Conservation (phyloP, 2,113 vertebrate species). For the Nettapus auritus region DNA sequence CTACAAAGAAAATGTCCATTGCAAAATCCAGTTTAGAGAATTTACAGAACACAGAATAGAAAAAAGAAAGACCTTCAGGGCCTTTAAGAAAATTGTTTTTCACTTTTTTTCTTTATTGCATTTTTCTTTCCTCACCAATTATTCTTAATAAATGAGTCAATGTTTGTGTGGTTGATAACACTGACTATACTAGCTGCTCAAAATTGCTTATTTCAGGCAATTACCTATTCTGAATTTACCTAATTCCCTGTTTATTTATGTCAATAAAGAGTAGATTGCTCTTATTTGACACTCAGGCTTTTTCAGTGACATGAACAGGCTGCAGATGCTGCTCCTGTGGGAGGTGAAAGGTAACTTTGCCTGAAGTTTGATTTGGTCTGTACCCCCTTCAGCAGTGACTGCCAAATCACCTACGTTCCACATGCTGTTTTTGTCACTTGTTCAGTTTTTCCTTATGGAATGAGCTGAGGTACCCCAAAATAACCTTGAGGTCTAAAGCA, state of each 20-base stretch:
- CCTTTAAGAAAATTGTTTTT: neutral
- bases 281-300: neutral
- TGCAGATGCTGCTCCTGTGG: neutral
- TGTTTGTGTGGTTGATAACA: conserved; percentile 5
- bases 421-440: accelerated
- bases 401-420: neutral
- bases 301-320: neutral
- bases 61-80: neutral
- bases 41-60: neutral
- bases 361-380: neutral
- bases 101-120: neutral
- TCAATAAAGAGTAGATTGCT: neutral
- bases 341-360: neutral
- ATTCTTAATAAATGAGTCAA: neutral
- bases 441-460: neutral
- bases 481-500: neutral
- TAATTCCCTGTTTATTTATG: neutral
- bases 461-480: neutral
- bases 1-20: neutral
- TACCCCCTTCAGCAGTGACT: neutral
- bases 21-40: neutral
- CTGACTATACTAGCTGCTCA: neutral
- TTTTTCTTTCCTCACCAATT: conserved; percentile 20
- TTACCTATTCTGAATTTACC: neutral
- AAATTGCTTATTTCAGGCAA: neutral